These are phyloP conservation scores for Eupithecia tripunctaria DNA, from an alignment of 2,888 invertebrate genomes.

Conservation along the genomic window DNA sequence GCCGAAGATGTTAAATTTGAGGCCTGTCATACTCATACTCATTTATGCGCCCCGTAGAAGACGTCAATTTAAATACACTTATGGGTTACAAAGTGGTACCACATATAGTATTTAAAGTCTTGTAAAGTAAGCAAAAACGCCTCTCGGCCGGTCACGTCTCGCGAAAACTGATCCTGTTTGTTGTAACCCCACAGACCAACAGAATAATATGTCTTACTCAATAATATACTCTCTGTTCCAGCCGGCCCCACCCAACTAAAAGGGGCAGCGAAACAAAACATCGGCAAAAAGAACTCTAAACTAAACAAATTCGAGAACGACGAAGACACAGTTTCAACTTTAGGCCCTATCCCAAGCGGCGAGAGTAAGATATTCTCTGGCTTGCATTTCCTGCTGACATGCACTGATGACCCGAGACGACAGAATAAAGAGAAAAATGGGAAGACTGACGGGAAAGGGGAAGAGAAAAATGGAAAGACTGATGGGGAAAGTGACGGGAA, in stretches of 20 bases:
- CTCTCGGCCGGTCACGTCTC: no score
- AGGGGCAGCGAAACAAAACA: constrained; percentile 80
- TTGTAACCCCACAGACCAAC: not conserved
- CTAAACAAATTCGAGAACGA: constrained; percentile 78
- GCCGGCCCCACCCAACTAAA: constrained; percentile 80
- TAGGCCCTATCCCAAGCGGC: constrained; percentile 83
- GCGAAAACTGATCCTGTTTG: no score
- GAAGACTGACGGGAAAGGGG: constrained; percentile 46
- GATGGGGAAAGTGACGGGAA: constrained; percentile 45
- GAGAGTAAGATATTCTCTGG: constrained; percentile 81
- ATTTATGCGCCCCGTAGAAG: no score
- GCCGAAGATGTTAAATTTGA: no score
- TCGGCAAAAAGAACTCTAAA: constrained; percentile 81
- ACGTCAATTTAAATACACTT: no score
- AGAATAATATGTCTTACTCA: not conserved
- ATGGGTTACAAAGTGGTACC: no score
- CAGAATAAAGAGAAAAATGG: constrained; percentile 49
- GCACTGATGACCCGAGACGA: constrained; percentile 74
- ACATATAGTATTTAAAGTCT: no score
- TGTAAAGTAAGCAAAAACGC: no score
- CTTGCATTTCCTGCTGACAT: constrained; percentile 84
- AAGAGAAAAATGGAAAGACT: constrained; percentile 53
- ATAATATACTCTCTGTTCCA: constrained; percentile 43
- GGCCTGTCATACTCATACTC: no score
- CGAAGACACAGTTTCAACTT: constrained; percentile 70